Evolutionary conservation across 37 sponge, comb jelly and placozoan species (phyloP).

Genomic region (Spongilla lacustris): DNA sequence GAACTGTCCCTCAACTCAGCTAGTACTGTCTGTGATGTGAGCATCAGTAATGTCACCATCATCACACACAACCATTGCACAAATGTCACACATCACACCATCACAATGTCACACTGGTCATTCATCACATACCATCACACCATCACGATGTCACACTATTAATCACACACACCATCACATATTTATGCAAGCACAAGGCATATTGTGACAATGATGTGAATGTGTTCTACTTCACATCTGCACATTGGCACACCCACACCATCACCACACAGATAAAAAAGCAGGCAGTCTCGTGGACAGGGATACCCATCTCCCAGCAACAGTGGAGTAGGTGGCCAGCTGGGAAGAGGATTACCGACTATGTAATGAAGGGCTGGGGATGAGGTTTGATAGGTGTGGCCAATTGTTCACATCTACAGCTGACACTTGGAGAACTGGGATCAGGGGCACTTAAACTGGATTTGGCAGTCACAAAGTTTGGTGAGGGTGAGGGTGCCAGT

Average conservation of each 20-base stretch:
- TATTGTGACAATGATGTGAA: too few species aligned
- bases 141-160: too few species aligned
- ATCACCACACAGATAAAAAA: not conserved
- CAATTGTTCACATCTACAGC: not conserved
- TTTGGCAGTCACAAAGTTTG: not conserved
- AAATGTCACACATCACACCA: not conserved
- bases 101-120: not conserved
- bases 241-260: not conserved
- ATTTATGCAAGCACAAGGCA: too few species aligned
- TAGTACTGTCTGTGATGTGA: not conserved
- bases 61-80: not conserved
- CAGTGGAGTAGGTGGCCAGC: not conserved
- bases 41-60: not conserved
- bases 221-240: not conserved
- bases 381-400: not conserved
- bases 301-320: not conserved
- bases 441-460: not conserved
- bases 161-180: too few species aligned
- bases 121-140: too few species aligned
- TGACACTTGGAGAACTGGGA: not conserved
- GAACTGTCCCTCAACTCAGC: not conserved
- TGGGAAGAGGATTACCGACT: not conserved
- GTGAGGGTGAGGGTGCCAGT: not conserved
- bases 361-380: not conserved
- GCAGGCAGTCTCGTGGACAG: not conserved